Conservation (phyloP, 92 coral and sea anemone genomes). For the Metridium senile region DNA sequence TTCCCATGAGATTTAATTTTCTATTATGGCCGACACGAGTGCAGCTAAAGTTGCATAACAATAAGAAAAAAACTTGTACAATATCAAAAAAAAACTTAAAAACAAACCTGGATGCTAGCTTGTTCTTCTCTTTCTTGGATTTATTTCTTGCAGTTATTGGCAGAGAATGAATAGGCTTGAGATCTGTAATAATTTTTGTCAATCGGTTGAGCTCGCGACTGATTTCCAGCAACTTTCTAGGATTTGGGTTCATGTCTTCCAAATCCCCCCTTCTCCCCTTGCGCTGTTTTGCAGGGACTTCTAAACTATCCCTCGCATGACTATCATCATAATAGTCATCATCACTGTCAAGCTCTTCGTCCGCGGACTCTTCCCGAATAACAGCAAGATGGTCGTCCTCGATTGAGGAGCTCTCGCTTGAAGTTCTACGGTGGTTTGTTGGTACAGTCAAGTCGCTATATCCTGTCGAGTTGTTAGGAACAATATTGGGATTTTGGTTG, state of each 20-base stretch:
- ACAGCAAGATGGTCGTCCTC: conserved; percentile 26
- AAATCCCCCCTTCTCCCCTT: conserved; percentile 93
- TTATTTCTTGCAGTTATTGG: conserved; percentile 92
- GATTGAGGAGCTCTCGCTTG: background rate
- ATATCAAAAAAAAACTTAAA: too few species aligned
- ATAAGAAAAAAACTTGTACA: too few species aligned
- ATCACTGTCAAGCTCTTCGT: conserved; percentile 81
- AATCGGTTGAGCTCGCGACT: conserved; percentile 90
- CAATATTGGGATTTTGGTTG: background rate
- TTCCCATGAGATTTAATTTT: background rate
- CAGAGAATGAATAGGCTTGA: conserved; percentile 92
- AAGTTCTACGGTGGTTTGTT: background rate
- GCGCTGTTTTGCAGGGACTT: conserved; percentile 67
- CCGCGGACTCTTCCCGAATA: conserved; percentile 63
- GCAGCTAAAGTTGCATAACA: background rate
- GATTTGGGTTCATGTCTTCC: conserved; percentile 96
- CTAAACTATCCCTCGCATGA: conserved; percentile 58
- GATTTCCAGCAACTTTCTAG: conserved; percentile 83
- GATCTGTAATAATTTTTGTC: conserved; percentile 82
- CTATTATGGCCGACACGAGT: background rate
- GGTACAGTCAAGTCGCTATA: background rate
- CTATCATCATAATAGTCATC: conserved; percentile 87
- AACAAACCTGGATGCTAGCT: conserved; percentile 95
- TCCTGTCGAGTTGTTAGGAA: background rate
- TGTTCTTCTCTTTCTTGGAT: conserved; percentile 98